Conservation (phyloP, 2,888 invertebrate species). For the Linyphia triangularis region DNA sequence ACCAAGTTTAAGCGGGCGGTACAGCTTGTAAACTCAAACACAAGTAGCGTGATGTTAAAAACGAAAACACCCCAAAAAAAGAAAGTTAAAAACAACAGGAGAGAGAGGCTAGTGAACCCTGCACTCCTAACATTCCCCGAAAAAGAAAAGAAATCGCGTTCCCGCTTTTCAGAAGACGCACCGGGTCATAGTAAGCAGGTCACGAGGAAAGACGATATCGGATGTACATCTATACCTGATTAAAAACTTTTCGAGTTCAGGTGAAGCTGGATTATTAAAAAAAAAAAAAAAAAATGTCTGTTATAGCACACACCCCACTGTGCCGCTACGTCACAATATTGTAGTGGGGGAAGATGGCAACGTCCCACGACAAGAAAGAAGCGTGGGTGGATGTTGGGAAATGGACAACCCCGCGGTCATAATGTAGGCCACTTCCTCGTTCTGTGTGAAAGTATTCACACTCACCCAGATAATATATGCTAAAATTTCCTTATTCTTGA, state of each 20-base stretch:
- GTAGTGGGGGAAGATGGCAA: not conserved
- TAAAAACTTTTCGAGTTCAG: conserved; percentile 11
- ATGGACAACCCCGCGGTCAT: conserved; percentile 18
- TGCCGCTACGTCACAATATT: not conserved
- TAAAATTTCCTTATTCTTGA: conserved; percentile 18
- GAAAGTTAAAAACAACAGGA: not conserved
- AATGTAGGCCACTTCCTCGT: conserved; percentile 52
- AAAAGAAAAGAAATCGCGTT: not conserved
- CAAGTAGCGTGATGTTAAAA: not conserved
- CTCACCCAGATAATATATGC: not conserved
- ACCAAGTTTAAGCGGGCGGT: not conserved
- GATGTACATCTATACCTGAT: conserved; percentile 34
- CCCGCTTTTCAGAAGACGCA: not conserved
- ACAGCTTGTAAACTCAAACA: not conserved
- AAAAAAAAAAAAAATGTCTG: too few relatives aligned
- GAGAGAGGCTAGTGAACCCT: not conserved
- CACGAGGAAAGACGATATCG: conserved; percentile 32
- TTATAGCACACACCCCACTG: not conserved
- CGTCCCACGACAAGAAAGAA: conserved; percentile 2
- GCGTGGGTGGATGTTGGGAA: conserved; percentile 12
- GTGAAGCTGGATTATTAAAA: conserved; percentile 21
- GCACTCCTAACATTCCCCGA: not conserved
- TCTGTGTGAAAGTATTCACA: not conserved
- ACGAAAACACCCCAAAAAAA: not conserved
- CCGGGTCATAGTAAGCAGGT: conserved; percentile 13